Evolutionary conservation across 2,888 invertebrate species (phyloP).

Genomic region (Lithophane semibrunnea): DNA sequence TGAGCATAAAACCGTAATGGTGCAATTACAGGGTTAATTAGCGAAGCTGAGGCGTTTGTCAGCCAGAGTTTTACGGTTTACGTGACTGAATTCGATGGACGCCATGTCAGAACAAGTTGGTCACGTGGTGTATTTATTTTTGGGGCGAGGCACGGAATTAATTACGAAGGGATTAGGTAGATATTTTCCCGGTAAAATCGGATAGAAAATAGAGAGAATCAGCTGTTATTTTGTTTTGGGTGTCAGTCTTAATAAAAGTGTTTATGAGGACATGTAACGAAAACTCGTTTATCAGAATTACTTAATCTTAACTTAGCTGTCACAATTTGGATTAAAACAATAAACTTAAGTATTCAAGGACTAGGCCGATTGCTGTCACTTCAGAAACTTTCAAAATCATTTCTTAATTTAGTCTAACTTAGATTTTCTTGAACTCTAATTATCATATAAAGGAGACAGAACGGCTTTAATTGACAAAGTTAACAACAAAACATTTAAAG

Average conservation of each 20-base stretch:
- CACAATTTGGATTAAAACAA: neutral
- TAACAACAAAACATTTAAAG: constrained; percentile 54
- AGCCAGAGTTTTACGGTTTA: constrained; percentile 79
- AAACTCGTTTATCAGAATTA: neutral
- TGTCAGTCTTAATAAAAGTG: constrained; percentile 8
- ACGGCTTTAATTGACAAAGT: constrained; percentile 47
- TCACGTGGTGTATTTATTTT: constrained; percentile 72
- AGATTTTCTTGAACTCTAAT: constrained; percentile 37
- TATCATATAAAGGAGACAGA: constrained; percentile 36
- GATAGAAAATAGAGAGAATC: constrained; percentile 17
- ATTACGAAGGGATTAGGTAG: constrained; percentile 57
- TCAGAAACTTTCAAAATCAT: constrained; percentile 35
- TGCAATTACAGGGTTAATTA: constrained; percentile 87
- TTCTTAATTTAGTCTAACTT: constrained; percentile 33
- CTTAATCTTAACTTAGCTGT: neutral
- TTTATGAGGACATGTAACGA: constrained; percentile 5
- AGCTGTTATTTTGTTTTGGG: constrained; percentile 22
- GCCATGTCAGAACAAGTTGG: constrained; percentile 56
- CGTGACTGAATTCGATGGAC: constrained; percentile 78
- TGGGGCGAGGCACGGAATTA: constrained; percentile 63
- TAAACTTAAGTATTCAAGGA: neutral
- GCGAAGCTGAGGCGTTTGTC: constrained; percentile 82
- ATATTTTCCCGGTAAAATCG: constrained; percentile 45
- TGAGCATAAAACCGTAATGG: constrained; percentile 83
- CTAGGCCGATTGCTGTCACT: neutral